Base-by-base conservation (phyloP, 1,140 invertebrate genomes). In the Papilio xuthus region DNA sequence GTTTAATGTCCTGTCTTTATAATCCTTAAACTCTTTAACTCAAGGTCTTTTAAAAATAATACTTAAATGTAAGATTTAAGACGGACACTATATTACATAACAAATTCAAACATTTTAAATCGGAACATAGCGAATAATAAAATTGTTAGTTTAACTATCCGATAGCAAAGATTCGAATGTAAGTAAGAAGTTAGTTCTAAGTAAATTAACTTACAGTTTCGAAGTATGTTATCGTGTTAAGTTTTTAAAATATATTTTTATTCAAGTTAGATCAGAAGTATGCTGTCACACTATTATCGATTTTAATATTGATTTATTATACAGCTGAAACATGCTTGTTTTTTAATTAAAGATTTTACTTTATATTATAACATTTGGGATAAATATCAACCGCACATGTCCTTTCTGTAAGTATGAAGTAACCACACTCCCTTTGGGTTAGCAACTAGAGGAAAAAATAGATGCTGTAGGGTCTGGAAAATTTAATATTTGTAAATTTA, bases 181-280 rank as follows among this genome's bases (percentile, higher is more conserved):
- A 41, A 71, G 69, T 71, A 44, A 18, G 41, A 71, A 71, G 69
- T 71, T 71, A 41, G 69, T 44, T 71, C 41, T 71, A 71, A 60
- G 56, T 60, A 60, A 71, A 71, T 44, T 71, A 71, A 71, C 20
- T 71, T 71, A 41, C 37, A 20, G 69, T 13, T 20, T 37, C 37
- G 69, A 71, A 15, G 18, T 41, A 23, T 44, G 69, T 44, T 71
- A 42, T 71, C n/a, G 3, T 20, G 41, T 8, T 9, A 71, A 71
- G n/a, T 23, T 71, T 71, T 42, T 44, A 67, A 69, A 37, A 28
- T 69, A 37, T 28, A 69, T 69, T 37, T 69, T 69, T 69, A 60
- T 60, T 60, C 20, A 60, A 60, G 56, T 60, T 60, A 60, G 56
- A 13, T 60, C 56, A 10, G 2, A 56, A 56, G 53, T 56, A 56